Percentiles rank a stretch among this genome's conserved stretches.
These are phyloP conservation scores for Columba guinea DNA, from an alignment of 2,797 vertebrate genomes.

Conservation along the genomic window DNA sequence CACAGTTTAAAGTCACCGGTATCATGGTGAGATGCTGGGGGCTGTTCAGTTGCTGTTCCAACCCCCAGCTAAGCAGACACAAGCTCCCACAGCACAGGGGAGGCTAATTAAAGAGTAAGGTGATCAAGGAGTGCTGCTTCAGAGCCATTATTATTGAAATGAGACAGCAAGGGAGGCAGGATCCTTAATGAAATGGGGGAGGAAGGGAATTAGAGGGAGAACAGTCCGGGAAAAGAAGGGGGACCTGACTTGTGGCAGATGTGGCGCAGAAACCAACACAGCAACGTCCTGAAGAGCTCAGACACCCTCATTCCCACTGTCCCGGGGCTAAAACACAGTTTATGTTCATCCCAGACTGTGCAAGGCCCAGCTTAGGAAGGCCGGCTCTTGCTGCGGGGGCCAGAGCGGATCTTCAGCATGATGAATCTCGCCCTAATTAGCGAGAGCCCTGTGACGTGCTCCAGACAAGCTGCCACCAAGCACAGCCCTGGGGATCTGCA, in stretches of 20 bases:
- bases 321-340: not conserved
- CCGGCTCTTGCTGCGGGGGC: not conserved
- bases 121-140: not conserved
- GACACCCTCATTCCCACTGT: not conserved
- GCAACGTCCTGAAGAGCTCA: not conserved
- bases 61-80: not conserved
- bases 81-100: not conserved
- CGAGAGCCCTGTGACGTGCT: not conserved
- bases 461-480: not conserved
- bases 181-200: not conserved
- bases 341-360: not conserved
- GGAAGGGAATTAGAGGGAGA: not conserved
- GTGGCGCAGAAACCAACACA: not conserved
- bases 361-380: not conserved
- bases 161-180: not conserved
- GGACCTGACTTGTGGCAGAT: not conserved
- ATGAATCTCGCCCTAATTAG: not conserved
- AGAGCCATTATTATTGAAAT: constrained; percentile 1
- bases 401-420: not conserved
- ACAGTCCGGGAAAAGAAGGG: not conserved
- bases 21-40: not conserved
- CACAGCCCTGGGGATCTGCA: not conserved
- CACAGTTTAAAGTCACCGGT: not conserved
- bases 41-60: not conserved
- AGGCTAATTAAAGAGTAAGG: not conserved